Conservation (phyloP, 2,797 vertebrate genomes). For the Geotrypetes seraphini region DNA sequence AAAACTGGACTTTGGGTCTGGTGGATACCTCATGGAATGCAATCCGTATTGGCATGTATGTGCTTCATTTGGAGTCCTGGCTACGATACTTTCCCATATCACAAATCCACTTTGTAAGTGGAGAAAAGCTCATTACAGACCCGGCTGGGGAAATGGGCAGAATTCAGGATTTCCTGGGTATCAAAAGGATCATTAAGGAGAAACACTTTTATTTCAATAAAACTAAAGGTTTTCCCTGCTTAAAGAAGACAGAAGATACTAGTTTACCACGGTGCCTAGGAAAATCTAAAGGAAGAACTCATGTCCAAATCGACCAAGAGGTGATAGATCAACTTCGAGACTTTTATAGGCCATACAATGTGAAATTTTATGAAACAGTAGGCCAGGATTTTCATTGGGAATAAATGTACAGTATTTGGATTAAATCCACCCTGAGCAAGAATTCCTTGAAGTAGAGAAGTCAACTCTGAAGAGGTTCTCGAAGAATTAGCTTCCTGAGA, state of each 20-base stretch:
- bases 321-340: slow-evolving; percentile 91
- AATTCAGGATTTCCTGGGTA: slow-evolving; percentile 90
- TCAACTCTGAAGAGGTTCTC: too few species aligned
- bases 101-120: slow-evolving; percentile 93
- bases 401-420: slow-evolving; percentile 25
- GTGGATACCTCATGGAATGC: slow-evolving; percentile 91
- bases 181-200: slow-evolving; percentile 84
- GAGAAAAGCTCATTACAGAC: slow-evolving; percentile 86
- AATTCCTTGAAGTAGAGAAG: too few species aligned
- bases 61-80: slow-evolving; percentile 86
- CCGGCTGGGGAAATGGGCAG: slow-evolving; percentile 87
- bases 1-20: slow-evolving; percentile 74
- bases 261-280: slow-evolving; percentile 84
- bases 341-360: slow-evolving; percentile 92
- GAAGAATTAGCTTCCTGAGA: too few species aligned
- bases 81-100: slow-evolving; percentile 84
- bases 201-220: slow-evolving; percentile 98
- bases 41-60: slow-evolving; percentile 92
- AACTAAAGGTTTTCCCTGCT: slow-evolving; percentile 94
- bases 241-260: slow-evolving; percentile 80
- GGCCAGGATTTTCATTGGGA: slow-evolving; percentile 97
- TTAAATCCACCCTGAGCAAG: too few species aligned
- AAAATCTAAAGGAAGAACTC: slow-evolving; percentile 92
- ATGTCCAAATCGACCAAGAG: slow-evolving; percentile 87
- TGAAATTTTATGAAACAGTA: slow-evolving; percentile 91